Percentiles rank a stretch among this genome's conserved stretches.
Evolutionary conservation across 1,140 invertebrate species (phyloP).

Genomic region (Zaprionus ghesquierei): DNA sequence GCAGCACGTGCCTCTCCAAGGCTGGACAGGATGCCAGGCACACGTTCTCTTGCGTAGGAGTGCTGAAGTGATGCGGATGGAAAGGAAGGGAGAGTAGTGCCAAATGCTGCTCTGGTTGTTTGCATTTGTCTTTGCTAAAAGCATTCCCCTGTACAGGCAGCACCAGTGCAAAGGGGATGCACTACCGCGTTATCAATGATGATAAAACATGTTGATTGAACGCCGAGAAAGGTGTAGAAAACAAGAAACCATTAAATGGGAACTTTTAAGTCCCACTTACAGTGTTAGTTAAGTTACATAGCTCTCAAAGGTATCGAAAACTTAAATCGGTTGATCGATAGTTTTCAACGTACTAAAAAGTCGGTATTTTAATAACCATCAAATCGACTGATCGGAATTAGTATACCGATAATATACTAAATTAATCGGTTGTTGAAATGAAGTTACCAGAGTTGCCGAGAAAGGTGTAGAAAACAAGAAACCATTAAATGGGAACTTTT

Average conservation of each 20-base stretch:
- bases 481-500: background rate
- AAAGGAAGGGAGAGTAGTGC: background rate
- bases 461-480: background rate
- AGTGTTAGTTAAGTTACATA: background rate
- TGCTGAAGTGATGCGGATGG: background rate
- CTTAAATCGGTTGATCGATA: background rate
- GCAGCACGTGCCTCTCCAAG: slow-evolving; percentile 48
- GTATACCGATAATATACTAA: background rate
- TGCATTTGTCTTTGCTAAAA: slow-evolving; percentile 55
- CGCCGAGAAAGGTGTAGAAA: background rate
- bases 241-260: background rate
- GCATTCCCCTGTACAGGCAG: slow-evolving; percentile 40
- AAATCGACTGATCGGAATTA: too few species aligned
- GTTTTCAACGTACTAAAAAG: background rate
- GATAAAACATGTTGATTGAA: background rate
- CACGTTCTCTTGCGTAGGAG: slow-evolving; percentile 32
- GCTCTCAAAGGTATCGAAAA: background rate
- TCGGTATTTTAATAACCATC: background rate
- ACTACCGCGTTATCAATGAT: slow-evolving; percentile 4
- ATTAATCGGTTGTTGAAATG: background rate
- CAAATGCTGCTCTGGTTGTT: slow-evolving; percentile 28
- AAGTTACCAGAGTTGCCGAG: background rate
- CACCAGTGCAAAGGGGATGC: background rate
- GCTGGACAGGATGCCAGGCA: slow-evolving; percentile 18
- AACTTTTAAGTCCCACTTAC: background rate